These are phyloP conservation scores for Drosophila pseudoananassae DNA, from an alignment of 1,140 invertebrate species.

Conservation along the genomic window DNA sequence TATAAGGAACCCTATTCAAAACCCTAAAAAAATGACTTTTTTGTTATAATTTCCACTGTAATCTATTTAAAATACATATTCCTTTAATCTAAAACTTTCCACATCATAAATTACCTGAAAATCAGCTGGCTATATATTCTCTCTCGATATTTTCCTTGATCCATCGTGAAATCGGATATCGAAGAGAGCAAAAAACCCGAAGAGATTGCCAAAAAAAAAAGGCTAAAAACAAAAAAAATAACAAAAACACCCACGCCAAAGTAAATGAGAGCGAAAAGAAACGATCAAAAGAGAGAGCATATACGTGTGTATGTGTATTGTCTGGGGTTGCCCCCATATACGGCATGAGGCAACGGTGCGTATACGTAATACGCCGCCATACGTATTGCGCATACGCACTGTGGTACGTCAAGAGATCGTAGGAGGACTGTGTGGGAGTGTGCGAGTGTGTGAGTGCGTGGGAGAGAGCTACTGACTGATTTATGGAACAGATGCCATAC, in stretches of 20 bases:
- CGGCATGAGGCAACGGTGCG: conserved; percentile 58
- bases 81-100: too few relatives aligned
- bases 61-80: too few relatives aligned
- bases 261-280: conserved; percentile 32
- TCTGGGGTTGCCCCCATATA: conserved; percentile 64
- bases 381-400: conserved; percentile 74
- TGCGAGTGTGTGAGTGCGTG: not conserved
- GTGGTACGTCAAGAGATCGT: conserved; percentile 25
- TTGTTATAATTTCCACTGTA: too few relatives aligned
- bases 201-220: conserved; percentile 15
- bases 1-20: too few relatives aligned
- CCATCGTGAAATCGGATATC: conserved; percentile 68
- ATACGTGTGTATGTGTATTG: not conserved
- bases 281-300: not conserved
- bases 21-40: too few relatives aligned
- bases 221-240: not conserved
- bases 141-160: not conserved
- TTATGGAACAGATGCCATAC: conserved; percentile 32
- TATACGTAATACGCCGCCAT: conserved; percentile 68
- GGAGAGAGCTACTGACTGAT: conserved; percentile 12
- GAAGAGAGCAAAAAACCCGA: conserved; percentile 3
- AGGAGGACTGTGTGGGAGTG: conserved; percentile 5
- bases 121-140: conserved; percentile 4
- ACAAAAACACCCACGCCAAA: conserved; percentile 33
- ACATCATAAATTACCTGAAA: not conserved